Evolutionary conservation across 2,888 invertebrate species (phyloP), one percentile per base, ranked within the genome.

Genomic region (Muscina levida): DNA sequence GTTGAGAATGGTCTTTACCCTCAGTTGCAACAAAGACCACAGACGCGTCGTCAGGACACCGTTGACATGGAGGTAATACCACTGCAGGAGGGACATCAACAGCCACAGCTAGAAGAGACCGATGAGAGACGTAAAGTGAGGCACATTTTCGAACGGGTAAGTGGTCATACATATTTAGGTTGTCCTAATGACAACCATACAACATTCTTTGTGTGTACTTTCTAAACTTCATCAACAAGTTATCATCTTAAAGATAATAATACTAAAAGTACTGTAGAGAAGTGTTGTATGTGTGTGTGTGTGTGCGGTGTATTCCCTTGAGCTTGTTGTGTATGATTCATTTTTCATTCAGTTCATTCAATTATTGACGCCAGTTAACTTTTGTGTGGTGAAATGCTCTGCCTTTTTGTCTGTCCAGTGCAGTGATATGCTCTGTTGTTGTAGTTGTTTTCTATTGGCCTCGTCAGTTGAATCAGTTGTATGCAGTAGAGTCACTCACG

Each of bases 51-150:
- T 0, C 88, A 89, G 82, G 88, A 88, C 67, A 89, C 88, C 39
- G 83, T 88, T 1, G 88, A 88, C 39, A 88, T 88, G 89, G 88
- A 89, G 70, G 88, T 86, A 71, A 87, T 89, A 70, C 88, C 88
- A 0, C 72, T 88, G 0, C 88, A 87, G 59, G 87, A 85, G 44
- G 15, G 70, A 1, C 82, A 84, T 77, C 81, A 85, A 44, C 77
- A 77, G 26, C 82, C 81, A 39, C 85, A 84, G 31, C 31, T 5
- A 31, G 31, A 31, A 31, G 90, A 89, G 37, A 70, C 87, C 1
- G 88, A 87, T 22, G 89, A 89, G 59, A 86, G 86, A 8, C 85
- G 83, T 26, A 86, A 84, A 68, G 82, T 88, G 68, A 87, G 87
- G 19, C 85, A 86, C 71, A 84, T 89, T 59, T 89, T 89, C 71